These are phyloP conservation scores for Heliocidaris tuberculata DNA, from an alignment of 35 echinoderm and acorn worm genomes.

Conservation along the genomic window DNA sequence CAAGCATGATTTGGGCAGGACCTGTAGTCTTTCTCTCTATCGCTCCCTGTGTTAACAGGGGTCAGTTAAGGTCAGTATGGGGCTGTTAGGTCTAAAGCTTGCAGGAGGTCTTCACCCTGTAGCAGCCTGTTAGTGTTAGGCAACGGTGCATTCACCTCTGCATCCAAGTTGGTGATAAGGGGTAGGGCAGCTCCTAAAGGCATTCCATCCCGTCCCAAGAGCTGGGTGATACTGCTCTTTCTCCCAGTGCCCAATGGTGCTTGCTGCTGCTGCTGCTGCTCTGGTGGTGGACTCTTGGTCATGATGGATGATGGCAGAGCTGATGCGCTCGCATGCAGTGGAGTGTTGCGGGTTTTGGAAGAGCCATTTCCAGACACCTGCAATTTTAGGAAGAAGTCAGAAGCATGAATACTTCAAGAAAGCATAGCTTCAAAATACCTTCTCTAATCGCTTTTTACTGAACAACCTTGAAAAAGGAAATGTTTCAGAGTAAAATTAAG, in stretches of 20 bases:
- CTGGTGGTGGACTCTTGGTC: background rate
- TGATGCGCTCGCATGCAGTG: background rate
- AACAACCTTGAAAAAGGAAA: too few species aligned
- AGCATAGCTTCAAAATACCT: background rate
- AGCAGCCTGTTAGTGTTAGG: constrained; percentile 50
- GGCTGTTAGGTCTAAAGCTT: constrained; percentile 55
- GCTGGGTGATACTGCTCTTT: constrained; percentile 35
- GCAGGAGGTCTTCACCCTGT: constrained; percentile 64
- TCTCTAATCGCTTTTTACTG: too few species aligned
- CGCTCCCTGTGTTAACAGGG: background rate
- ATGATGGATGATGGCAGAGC: background rate
- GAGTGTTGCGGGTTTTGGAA: background rate
- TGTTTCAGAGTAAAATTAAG: too few species aligned
- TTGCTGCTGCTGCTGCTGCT: background rate
- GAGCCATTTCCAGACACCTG: background rate
- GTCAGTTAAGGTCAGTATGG: background rate
- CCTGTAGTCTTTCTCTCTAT: background rate
- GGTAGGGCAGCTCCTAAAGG: background rate
- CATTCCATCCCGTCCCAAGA: background rate
- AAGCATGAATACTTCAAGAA: background rate
- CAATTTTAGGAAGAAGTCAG: background rate
- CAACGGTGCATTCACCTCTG: constrained; percentile 69
- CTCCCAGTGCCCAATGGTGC: too few species aligned
- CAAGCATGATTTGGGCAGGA: background rate
- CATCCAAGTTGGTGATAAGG: constrained; percentile 55